A percentile compares a stretch with the other conserved stretches of the same genome.
Evolutionary conservation across 2,888 invertebrate genomes (phyloP).

Genomic region (Cryptophagus acutangulus): DNA sequence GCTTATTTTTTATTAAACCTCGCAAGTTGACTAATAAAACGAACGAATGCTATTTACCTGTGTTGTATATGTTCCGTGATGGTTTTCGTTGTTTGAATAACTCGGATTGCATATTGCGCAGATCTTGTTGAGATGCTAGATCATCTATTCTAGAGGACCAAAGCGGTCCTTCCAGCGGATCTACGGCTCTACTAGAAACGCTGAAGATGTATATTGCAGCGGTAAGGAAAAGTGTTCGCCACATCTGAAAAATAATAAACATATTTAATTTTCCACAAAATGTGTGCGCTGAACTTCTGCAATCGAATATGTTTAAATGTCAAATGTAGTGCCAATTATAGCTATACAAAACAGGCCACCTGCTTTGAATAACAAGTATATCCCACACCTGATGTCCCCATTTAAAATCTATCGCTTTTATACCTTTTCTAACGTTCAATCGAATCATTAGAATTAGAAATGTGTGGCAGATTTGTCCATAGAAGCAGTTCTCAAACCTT

Average conservation of each 20-base stretch:
- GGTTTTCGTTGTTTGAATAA: slow-evolving; percentile 25
- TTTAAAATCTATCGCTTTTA: too few relatives aligned
- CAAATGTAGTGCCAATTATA: too few relatives aligned
- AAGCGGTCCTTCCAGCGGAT: slow-evolving; percentile 30
- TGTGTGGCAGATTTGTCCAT: too few relatives aligned
- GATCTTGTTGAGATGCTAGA: slow-evolving; percentile 20
- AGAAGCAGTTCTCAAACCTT: too few relatives aligned
- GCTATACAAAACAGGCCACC: too few relatives aligned
- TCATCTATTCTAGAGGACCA: slow-evolving; percentile 28
- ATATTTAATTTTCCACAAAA: too few relatives aligned
- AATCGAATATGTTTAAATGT: neutral
- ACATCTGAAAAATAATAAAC: slow-evolving; percentile 36
- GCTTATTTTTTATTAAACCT: too few relatives aligned
- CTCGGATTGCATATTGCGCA: slow-evolving; percentile 20
- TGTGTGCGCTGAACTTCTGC: neutral
- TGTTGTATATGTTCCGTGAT: slow-evolving; percentile 18
- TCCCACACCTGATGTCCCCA: too few relatives aligned
- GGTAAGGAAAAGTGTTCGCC: slow-evolving; percentile 31
- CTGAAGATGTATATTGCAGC: slow-evolving; percentile 28
- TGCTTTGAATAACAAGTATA: too few relatives aligned
- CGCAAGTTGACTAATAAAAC: too few relatives aligned
- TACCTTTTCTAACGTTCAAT: too few relatives aligned
- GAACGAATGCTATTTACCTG: slow-evolving; percentile 23
- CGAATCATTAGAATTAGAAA: too few relatives aligned
- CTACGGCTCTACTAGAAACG: slow-evolving; percentile 29